Evolutionary conservation across 2,888 invertebrate species (phyloP).

Genomic region (Drosophila imparisetae): DNA sequence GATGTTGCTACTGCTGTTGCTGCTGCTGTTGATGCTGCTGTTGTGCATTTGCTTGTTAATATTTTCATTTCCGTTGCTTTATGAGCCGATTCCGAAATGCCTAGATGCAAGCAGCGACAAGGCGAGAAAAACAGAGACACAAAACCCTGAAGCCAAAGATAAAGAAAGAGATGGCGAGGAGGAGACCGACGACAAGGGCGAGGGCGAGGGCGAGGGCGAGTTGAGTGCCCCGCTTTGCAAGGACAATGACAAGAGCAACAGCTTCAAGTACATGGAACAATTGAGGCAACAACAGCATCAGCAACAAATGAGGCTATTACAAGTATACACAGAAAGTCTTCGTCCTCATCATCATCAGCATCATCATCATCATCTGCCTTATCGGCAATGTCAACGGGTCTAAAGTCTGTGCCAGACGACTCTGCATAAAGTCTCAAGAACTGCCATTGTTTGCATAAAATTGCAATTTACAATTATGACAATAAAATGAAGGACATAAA

Average conservation of each 20-base stretch:
- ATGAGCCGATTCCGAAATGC: constrained; percentile 76
- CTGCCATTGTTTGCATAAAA: constrained; percentile 81
- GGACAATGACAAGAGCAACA: constrained; percentile 74
- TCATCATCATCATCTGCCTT: constrained; percentile 45
- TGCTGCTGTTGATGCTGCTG: constrained; percentile 38
- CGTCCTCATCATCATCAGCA: constrained; percentile 16
- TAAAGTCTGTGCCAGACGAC: constrained; percentile 7
- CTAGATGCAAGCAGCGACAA: constrained; percentile 51
- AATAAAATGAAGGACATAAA: constrained; percentile 51
- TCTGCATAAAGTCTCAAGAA: constrained; percentile 30
- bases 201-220: constrained; percentile 35
- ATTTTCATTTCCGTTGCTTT: constrained; percentile 82
- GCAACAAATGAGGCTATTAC: constrained; percentile 60
- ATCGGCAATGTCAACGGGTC: constrained; percentile 71
- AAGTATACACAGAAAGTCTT: constrained; percentile 32
- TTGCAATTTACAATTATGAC: constrained; percentile 83
- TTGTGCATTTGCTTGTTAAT: constrained; percentile 81
- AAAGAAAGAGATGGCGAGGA: constrained; percentile 1
- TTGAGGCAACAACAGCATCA: constrained; percentile 51
- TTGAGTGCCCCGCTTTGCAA: constrained; percentile 71
- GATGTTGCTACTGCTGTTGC: constrained; percentile 15
- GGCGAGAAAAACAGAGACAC: constrained; percentile 5
- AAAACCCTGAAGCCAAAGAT: background rate
- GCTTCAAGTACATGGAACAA: constrained; percentile 60
- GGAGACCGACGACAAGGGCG: background rate